phyloP scores from a whole-genome alignment of 2,888 invertebrate species.

The Augiades crinisus region DNA sequence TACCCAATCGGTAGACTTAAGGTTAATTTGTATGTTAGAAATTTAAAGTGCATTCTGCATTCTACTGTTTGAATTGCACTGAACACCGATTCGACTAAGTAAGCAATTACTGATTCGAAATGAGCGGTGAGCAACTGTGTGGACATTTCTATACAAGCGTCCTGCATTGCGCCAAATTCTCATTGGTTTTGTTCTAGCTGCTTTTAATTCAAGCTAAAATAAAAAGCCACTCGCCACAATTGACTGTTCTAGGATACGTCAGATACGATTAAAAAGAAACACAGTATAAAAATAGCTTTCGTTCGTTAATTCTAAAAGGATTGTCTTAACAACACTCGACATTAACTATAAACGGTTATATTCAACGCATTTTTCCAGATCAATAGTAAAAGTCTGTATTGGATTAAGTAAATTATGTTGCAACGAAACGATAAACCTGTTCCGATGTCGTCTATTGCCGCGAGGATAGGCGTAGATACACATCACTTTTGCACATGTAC shows the following conservation, averaged over 20 bases:
- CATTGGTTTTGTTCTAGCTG: slow-evolving; percentile 63
- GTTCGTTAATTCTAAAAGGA: slow-evolving; percentile 22
- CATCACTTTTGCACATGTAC: slow-evolving; percentile 65
- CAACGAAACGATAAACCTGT: slow-evolving; percentile 66
- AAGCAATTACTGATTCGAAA: slow-evolving; percentile 60
- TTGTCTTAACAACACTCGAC: slow-evolving; percentile 43
- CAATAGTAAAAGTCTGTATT: slow-evolving; percentile 9
- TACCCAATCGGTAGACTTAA: neutral
- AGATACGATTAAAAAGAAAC: neutral
- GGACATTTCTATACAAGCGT: slow-evolving; percentile 59
- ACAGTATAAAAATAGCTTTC: neutral
- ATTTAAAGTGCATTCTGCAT: slow-evolving; percentile 13
- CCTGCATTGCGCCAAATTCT: slow-evolving; percentile 77
- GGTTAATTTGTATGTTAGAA: neutral
- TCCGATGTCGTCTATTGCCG: slow-evolving; percentile 60
- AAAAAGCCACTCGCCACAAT: slow-evolving; percentile 11
- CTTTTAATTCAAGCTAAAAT: slow-evolving; percentile 53
- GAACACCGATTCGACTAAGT: slow-evolving; percentile 46
- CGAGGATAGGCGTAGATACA: slow-evolving; percentile 63
- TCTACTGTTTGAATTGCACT: slow-evolving; percentile 42
- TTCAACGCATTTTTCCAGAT: neutral
- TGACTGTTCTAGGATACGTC: neutral
- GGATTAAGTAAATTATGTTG: slow-evolving; percentile 40
- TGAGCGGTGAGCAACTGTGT: slow-evolving; percentile 61
- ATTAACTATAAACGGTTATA: neutral